Conservation (phyloP, 2,888 invertebrate species). For the Mimachlamys varia region DNA sequence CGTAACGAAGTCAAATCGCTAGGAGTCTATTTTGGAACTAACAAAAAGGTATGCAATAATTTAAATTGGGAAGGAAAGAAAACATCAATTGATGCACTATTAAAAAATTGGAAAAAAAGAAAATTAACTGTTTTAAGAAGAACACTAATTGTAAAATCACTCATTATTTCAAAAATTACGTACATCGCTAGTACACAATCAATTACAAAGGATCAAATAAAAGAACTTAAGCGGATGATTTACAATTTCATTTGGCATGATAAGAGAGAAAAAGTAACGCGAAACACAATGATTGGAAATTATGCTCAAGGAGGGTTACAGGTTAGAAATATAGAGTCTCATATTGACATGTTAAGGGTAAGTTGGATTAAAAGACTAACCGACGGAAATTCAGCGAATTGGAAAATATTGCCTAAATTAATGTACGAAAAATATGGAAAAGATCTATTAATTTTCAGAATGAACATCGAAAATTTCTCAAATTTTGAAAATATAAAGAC, state of each 20-base stretch:
- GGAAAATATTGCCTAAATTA: slow-evolving; percentile 11
- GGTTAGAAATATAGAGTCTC: not conserved
- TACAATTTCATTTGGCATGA: no score
- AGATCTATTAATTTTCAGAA: not conserved
- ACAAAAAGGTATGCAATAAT: no score
- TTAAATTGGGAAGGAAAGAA: no score
- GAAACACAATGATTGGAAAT: not conserved
- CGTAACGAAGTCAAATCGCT: not conserved
- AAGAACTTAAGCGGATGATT: no score
- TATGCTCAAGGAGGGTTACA: not conserved
- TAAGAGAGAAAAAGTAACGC: not conserved
- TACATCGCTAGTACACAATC: no score
- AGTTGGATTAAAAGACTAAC: not conserved
- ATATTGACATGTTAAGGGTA: not conserved
- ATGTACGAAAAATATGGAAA: not conserved
- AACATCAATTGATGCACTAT: no score
- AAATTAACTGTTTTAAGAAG: no score
- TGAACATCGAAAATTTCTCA: not conserved
- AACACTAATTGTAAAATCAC: no score
- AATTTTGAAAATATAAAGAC: not conserved
- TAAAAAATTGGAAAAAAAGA: no score
- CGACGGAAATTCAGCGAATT: not conserved
- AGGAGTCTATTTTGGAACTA: not conserved
- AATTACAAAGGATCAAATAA: no score
- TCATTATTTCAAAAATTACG: no score